Evolutionary conservation across 2,888 invertebrate species (phyloP), one percentile per base, ranked within the genome.

Genomic region (Lochmaea capreae): DNA sequence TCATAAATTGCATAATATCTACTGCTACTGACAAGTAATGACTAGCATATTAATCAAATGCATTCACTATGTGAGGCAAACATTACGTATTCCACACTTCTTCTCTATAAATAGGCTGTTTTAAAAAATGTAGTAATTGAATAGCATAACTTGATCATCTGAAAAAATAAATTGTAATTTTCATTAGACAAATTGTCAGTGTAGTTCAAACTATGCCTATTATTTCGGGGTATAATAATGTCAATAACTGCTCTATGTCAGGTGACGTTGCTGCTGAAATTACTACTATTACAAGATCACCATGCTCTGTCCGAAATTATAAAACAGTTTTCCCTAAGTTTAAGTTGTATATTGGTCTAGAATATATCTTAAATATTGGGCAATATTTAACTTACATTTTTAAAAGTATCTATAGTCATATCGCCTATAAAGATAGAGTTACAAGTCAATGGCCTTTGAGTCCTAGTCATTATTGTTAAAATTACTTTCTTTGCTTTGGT

Each of bases 401-500:
- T 72, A 46, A 72, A 72, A 26, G 67, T 72, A 16, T 72, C 72
- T 16, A 72, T 68, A 42, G 72, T 72, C 68, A 72, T 72, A 46
- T 72, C 72, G 39, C 72, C 72, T 26, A 72, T 63, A 58, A 63
- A 62, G 0, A 46, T 57, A 16, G 72, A 72, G 63, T 72, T 54
- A 22, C 72, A 72, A 12, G 72, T 72, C 1, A 72, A 14, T 9
- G 72, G 72, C 46, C 46, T 72, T 68, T 67, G 68, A 63, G 72
- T 54, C 54, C 67, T 67, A 8, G 49, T 63, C 72, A 72, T 72
- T 26, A 72, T 63, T 22, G 65, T 33, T 18, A 72, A 62, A n/a
- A 72, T 33, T 14, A 67, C 22, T 63, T 72, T 72, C 10, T 65
- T 42, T 16, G 67, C 12, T 46, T 39, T 54, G 9, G 22, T 43